phyloP scores from a whole-genome alignment of 2,797 vertebrate genomes.

The Malacoctenus gilli region DNA sequence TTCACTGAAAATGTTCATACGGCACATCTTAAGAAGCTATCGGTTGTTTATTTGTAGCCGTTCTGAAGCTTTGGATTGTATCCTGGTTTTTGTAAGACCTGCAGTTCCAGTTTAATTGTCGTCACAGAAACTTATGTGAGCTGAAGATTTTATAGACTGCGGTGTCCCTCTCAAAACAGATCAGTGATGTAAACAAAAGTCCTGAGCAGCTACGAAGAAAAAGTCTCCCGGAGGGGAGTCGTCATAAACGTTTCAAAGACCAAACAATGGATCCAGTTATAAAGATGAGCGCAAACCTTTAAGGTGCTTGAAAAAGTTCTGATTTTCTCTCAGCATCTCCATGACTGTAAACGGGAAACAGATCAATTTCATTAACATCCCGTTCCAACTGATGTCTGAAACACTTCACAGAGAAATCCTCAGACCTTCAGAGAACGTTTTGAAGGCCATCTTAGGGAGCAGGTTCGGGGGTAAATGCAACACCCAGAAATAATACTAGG shows the following conservation, averaged over 20 bases:
- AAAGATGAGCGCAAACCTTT: constrained; percentile 48
- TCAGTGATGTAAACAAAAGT: no score
- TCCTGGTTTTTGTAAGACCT: neutral
- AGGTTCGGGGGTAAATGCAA: constrained; percentile 56
- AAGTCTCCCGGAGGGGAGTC: no score
- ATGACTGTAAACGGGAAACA: constrained; percentile 50
- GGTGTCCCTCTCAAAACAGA: no score
- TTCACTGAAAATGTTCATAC: no score
- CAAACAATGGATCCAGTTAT: neutral
- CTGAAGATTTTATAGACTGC: no score
- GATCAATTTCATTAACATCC: neutral
- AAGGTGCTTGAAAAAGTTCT: constrained; percentile 24
- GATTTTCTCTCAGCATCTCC: constrained; percentile 31
- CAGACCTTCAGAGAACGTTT: constrained; percentile 52
- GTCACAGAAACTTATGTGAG: no score
- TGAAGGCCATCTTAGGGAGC: fast-evolving
- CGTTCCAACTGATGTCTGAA: neutral
- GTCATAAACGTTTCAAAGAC: no score
- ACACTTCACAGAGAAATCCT: neutral
- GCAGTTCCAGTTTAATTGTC: no score
- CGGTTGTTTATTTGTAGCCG: neutral
- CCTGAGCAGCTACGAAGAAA: no score
- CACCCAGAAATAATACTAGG: constrained; percentile 55
- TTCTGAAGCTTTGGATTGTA: neutral
- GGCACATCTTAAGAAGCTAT: no score